Evolutionary conservation across 2,113 vertebrate species (phyloP).

Genomic region (Chionomys nivalis): DNA sequence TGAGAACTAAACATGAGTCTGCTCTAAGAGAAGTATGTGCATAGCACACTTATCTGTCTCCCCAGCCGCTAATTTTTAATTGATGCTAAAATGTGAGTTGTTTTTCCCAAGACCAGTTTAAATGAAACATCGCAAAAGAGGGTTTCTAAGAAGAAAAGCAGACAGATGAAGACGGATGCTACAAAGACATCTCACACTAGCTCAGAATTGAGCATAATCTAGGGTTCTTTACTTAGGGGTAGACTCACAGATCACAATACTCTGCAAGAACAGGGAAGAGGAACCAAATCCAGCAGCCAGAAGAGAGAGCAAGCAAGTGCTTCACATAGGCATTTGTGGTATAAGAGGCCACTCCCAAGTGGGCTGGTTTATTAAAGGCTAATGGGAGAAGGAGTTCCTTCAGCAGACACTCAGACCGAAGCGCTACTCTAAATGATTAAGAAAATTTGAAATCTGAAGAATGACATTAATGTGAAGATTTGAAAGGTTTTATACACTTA

Average conservation of each 20-base stretch:
- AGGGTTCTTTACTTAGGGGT: no score
- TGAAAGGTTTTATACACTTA: neutral
- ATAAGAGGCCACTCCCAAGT: no score
- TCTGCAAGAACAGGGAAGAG: no score
- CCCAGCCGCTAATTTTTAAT: neutral
- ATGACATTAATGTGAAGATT: neutral
- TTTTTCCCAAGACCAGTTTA: neutral
- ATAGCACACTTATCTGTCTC: neutral
- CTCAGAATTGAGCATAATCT: no score
- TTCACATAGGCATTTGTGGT: no score
- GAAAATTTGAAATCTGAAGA: neutral
- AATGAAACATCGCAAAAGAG: neutral
- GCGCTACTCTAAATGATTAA: neutral
- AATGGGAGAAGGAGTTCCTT: no score
- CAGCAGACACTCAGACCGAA: neutral
- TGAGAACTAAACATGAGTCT: neutral
- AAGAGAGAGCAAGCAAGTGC: no score
- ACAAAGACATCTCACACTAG: no score
- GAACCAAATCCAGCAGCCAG: no score
- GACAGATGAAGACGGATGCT: no score
- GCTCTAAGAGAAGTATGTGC: neutral
- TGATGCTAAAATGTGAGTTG: neutral
- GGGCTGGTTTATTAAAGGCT: no score
- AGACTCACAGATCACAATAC: no score
- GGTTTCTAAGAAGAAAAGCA: neutral